Base-by-base conservation (phyloP, 1,140 invertebrate genomes). In the Hylaeus volcanicus region DNA sequence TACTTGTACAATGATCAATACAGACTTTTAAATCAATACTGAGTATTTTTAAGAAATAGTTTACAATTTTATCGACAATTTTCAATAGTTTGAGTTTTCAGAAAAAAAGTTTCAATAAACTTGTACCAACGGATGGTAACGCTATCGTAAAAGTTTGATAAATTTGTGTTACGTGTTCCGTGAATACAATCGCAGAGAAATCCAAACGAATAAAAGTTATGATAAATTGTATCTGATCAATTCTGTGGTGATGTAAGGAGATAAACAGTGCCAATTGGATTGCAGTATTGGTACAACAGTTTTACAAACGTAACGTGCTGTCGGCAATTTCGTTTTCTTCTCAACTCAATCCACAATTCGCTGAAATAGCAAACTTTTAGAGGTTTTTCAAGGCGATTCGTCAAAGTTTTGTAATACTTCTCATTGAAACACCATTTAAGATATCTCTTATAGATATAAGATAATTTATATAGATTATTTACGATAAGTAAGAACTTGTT, bases 191-290 rank as follows among this genome's bases (percentile, higher is more conserved):
- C 51, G 26, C 12, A 53, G 55, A 63, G 63, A 83, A 76, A 65
- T 69, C 55, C 58, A 45, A 55, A 9, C 43, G 63, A 48, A 68
- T 79, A 87, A 87, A 84, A 81, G 77, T 77, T 66, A 66, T 86
- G 84, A 80, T 68, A 81, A 86, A 82, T 82, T 68, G 64, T 72
- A 70, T 80, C 61, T 66, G 61, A 83, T 74, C 66, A 80, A 74
- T 74, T 77, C 71, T 56, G 37, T 41, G 43, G 66, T n/a, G 63
- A 75, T 64, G 43, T 65, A 75, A 55, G 58, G 41, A 55, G 69
- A 83, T 83, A 80, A 80, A 88, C 86, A 71, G 78, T 83, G 26
- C 78, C 74, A 56, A 63, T 53, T 39, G 75, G 83, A 79, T 63
- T 81, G 75, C 70, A 77, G 76, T 77, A 74, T 58, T 60, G 37